Conservation (phyloP, 2,113 vertebrate genomes). For the Carassius gibelio region DNA sequence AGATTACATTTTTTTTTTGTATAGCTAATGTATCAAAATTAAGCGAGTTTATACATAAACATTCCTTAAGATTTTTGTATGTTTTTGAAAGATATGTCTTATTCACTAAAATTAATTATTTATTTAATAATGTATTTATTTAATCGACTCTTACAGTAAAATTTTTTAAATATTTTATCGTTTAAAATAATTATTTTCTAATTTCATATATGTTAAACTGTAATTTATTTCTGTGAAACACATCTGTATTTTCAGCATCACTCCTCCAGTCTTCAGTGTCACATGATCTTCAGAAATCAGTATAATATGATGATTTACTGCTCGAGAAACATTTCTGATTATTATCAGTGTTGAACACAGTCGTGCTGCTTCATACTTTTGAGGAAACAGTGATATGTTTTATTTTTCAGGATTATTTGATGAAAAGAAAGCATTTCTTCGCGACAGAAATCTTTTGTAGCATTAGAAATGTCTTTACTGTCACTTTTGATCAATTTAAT, state of each 20-base stretch:
- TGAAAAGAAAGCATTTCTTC: not conserved
- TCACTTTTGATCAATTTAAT: not conserved
- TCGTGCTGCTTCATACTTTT: not conserved
- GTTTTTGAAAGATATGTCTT: no score
- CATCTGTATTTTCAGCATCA: not conserved
- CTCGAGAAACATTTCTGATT: not conserved
- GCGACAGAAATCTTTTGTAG: not conserved
- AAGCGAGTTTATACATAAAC: no score
- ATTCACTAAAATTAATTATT: not conserved
- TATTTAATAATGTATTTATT: not conserved
- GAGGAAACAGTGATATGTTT: not conserved
- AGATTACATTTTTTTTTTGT: no score
- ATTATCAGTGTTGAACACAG: not conserved
- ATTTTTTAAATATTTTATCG: not conserved
- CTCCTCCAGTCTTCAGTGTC: not conserved
- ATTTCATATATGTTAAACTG: not conserved
- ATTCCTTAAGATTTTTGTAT: no score
- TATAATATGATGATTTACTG: not conserved
- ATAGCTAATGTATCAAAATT: no score
- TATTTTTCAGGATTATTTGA: not conserved
- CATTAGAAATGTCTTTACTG: not conserved
- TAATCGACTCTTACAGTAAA: not conserved
- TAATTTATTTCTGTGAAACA: not conserved
- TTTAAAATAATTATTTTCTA: not conserved
- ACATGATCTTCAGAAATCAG: not conserved